Base-by-base conservation (phyloP, 1,140 invertebrate genomes). In the Saccostrea glomerata region DNA sequence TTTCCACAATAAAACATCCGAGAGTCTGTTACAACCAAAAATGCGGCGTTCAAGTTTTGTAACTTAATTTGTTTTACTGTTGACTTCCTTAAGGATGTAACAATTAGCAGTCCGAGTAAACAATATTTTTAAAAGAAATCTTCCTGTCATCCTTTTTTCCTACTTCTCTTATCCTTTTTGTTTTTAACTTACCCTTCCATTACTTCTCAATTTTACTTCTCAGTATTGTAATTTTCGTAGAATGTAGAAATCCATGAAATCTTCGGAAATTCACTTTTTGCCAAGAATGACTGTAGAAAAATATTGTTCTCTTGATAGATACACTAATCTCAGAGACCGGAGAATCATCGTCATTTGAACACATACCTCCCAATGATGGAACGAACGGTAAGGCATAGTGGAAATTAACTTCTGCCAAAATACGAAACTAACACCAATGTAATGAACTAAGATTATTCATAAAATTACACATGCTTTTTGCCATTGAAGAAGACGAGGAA, bases 11-110 rank as follows among this genome's bases (percentile, higher is more conserved):
- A 63, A 15, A 63, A n/a, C n/a, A 63, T 63, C 58, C 58, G 58
- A 20, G 58, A 63, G n/a, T 63, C 58, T 63, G 15, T 63, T 20
- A 20, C 15, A 63, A 20, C 6, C 17, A 0, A n/a, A n/a, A 63
- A 63, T 63, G 58, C 58, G 58, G 58, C 58, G 58, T 63, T 63
- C n/a, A 63, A 63, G 47, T 47, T 47, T 47, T 47, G 47, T 47
- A 63, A 20, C 17, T 63, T 63, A 5, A 6, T 63, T 63, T 17
- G 17, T 63, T 63, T 63, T 63, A 63, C 17, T 20, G 15, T 30
- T 77, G 70, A 77, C 70, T 77, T 77, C 70, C 70, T 77, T 36
- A 77, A 25, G 70, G 70, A 77, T 77, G 25, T 77, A 77, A 30
- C 25, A 30, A 77, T 77, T 30, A 77, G 25, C 23, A 30, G 13